Evolutionary conservation across 2,888 invertebrate species (phyloP).

Genomic region (Dendrolimus pini): DNA sequence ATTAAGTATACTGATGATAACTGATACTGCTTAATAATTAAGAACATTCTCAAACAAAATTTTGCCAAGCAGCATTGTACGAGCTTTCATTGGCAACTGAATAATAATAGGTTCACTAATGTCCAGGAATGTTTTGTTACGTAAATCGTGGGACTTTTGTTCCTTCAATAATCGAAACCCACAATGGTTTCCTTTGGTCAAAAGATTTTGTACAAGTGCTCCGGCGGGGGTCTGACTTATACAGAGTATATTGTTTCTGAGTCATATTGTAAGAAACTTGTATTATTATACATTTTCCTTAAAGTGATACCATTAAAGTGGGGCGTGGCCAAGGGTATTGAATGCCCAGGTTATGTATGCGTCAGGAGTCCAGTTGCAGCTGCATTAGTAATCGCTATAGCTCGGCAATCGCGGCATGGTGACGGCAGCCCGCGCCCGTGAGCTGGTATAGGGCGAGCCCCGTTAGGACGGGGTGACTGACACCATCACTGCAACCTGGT

Average conservation of each 20-base stretch:
- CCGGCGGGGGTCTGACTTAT: background rate
- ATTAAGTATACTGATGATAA: no score
- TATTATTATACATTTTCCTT: background rate
- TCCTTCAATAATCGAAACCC: background rate
- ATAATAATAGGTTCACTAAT: background rate
- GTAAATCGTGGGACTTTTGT: background rate
- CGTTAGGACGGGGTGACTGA: constrained; percentile 74
- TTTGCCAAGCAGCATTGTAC: background rate
- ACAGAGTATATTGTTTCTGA: constrained; percentile 6
- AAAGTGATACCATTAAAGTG: constrained; percentile 7
- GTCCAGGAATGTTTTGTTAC: background rate
- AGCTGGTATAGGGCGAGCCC: constrained; percentile 68
- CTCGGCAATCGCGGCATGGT: constrained; percentile 57
- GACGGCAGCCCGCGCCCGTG: constrained; percentile 49
- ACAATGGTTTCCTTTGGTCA: background rate
- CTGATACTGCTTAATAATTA: no score
- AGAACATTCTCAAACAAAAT: no score
- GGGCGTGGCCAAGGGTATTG: constrained; percentile 21
- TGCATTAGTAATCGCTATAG: constrained; percentile 59
- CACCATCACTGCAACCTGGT: constrained; percentile 70
- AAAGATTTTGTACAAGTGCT: constrained; percentile 11
- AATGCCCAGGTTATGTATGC: constrained; percentile 43
- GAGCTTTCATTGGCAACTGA: background rate
- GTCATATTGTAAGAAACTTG: constrained; percentile 12
- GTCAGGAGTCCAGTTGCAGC: constrained; percentile 47